Percentiles rank a stretch among this genome's conserved stretches.
Conservation (phyloP, 2,113 vertebrate species). For the Cercopithecus mona region DNA sequence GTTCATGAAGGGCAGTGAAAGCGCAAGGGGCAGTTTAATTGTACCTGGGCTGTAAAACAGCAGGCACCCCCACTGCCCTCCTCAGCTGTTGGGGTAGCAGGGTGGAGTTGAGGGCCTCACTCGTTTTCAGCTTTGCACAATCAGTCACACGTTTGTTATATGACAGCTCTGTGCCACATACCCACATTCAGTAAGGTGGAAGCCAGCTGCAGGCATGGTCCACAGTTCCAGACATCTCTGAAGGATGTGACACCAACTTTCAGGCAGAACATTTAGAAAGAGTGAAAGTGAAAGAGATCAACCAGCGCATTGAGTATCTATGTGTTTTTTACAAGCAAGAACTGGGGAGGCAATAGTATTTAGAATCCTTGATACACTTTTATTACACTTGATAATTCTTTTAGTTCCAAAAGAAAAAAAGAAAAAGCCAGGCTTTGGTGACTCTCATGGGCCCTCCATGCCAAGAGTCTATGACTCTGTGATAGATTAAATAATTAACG, state of each 20-base stretch:
- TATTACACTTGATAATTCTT: too few species aligned
- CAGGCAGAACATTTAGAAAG: not conserved
- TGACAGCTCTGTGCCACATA: accelerated
- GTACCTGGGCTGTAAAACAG: accelerated
- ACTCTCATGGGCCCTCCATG: accelerated
- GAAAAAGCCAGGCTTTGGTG: not conserved
- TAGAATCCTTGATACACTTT: too few species aligned
- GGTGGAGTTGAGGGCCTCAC: not conserved
- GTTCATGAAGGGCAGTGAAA: not conserved
- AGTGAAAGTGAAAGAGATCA: not conserved
- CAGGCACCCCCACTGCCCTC: not conserved
- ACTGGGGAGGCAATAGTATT: accelerated
- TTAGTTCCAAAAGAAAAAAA: not conserved
- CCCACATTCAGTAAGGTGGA: not conserved
- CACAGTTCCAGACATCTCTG: too few species aligned
- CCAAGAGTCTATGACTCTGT: not conserved
- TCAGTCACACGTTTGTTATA: not conserved
- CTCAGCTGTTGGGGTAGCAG: accelerated
- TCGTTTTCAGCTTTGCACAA: not conserved
- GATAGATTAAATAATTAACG: not conserved
- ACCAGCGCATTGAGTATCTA: not conserved
- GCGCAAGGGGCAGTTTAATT: not conserved
- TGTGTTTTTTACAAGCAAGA: not conserved
- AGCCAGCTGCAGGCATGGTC: accelerated
- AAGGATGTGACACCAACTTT: not conserved